Base-by-base conservation (phyloP, 2,113 vertebrate species). In the Piaya cayana region DNA sequence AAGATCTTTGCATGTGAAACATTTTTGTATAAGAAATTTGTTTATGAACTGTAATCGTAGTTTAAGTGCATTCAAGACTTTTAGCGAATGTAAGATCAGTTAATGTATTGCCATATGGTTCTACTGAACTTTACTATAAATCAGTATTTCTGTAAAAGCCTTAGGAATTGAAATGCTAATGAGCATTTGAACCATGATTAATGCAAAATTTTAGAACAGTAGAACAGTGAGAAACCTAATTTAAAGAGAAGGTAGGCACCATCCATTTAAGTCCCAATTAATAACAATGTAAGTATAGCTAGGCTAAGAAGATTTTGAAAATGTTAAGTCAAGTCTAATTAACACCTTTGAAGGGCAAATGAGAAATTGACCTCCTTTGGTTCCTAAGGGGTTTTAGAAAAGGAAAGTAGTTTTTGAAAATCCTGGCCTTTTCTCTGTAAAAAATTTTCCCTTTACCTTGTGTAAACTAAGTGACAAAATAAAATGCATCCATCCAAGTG, bases 301-400 rank as follows among this genome's bases (percentile, higher is more conserved):
- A 63, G 88, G 30, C 36, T 88, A 65, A 67, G 69, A 86, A 91
- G 49, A 86, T 76, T 92, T 77, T 90, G 36, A 80, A 95, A 95
- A 74, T 74, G 58, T 76, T 92, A 82, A 86, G 52, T 86, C 63
- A 22, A 32, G 27, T 72, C 58, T 86, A 88, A 79, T 88, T 92
- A 92, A 69, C 45, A 90, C n/a, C 39, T 82, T 49, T 58, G 47
- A 82, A 77, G 55, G 71, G 80, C 34, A 88, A 88, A 47, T 22
- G 22, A 80, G 32, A 95, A 76, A 83, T 80, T 56, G 23, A 12
- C 36, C 72, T 91, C 60, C 32, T 60, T 71, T 92, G 23, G 11
- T 80, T 95, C 78, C 50, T 45, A 62, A 15, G 17, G 30, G 1
- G 1, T 83, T 74, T 83, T 58, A 53, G 79, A 34, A 72, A 84